phyloP scores from a whole-genome alignment of 2,888 invertebrate species.

The Cryptus viduatorius region DNA sequence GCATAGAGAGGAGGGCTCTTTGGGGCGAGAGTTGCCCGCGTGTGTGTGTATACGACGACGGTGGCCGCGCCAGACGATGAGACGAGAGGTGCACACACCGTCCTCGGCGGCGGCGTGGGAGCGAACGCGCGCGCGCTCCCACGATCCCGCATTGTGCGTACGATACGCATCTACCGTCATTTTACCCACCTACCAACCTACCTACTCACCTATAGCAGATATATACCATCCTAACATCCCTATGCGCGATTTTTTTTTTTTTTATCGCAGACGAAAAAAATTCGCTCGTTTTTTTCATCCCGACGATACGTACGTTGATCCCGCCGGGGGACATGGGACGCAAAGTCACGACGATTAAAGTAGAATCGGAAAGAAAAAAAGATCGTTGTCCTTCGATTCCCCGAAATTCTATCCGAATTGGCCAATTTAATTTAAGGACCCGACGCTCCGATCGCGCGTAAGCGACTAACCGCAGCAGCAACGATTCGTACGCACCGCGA shows the following conservation, averaged over 20 bases:
- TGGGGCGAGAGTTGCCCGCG: not conserved
- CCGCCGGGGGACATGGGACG: not conserved
- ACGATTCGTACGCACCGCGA: not conserved
- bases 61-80: slow-evolving; percentile 63
- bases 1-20: slow-evolving; percentile 3
- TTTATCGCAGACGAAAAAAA: not conserved
- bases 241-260: not conserved
- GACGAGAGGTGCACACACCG: slow-evolving; percentile 61
- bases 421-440: slow-evolving; percentile 43
- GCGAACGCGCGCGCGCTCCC: slow-evolving; percentile 81
- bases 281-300: not conserved
- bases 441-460: slow-evolving; percentile 16
- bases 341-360: not conserved
- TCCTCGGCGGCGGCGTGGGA: slow-evolving; percentile 78
- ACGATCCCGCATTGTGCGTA: slow-evolving; percentile 76
- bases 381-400: not conserved
- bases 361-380: not conserved
- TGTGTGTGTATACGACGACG: slow-evolving; percentile 8
- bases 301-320: not conserved
- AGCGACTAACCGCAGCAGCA: not conserved
- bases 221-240: slow-evolving; percentile 10
- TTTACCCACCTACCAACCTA: slow-evolving; percentile 78
- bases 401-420: slow-evolving; percentile 29
- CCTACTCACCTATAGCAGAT: slow-evolving; percentile 74
- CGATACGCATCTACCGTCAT: slow-evolving; percentile 83